These are phyloP conservation scores for Holotrichia oblita DNA, from an alignment of 1,140 invertebrate genomes.

Conservation along the genomic window DNA sequence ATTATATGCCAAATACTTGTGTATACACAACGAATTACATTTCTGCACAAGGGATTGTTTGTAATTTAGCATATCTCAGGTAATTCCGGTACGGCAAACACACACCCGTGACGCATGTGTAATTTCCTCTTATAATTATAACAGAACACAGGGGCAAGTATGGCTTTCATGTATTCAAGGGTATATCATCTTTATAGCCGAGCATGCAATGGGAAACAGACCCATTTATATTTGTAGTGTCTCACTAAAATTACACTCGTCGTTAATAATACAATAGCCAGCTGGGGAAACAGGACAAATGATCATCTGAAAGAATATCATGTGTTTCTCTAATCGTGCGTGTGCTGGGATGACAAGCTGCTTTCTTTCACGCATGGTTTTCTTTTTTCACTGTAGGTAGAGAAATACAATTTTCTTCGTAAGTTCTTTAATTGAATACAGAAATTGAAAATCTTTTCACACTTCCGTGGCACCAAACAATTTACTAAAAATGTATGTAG, in stretches of 20 bases:
- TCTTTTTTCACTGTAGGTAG: not conserved
- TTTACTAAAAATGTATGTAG: not conserved
- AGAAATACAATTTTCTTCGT: conserved; percentile 25
- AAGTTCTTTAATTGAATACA: not conserved
- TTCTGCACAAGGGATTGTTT: conserved; percentile 37
- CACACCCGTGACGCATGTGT: conserved; percentile 32
- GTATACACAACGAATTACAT: conserved; percentile 33
- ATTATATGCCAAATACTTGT: not conserved
- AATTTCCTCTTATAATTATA: conserved; percentile 40
- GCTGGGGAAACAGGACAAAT: conserved; percentile 19
- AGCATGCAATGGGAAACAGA: conserved; percentile 27
- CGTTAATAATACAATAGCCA: conserved; percentile 33
- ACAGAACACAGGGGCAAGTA: conserved; percentile 16
- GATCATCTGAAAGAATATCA: conserved; percentile 14
- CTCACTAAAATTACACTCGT: conserved; percentile 29
- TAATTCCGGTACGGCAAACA: conserved; percentile 26
- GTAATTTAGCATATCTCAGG: conserved; percentile 36
- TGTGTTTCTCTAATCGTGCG: conserved; percentile 30
- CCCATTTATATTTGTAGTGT: not conserved
- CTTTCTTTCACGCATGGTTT: conserved; percentile 9
- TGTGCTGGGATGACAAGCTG: conserved; percentile 25
- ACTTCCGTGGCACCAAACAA: not conserved
- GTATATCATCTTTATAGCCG: conserved; percentile 20
- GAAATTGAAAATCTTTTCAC: conserved; percentile 12
- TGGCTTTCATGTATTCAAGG: conserved; percentile 21